These are phyloP conservation scores for Acanthoscelides obtectus DNA, from an alignment of 2,888 invertebrate genomes.

Conservation along the genomic window DNA sequence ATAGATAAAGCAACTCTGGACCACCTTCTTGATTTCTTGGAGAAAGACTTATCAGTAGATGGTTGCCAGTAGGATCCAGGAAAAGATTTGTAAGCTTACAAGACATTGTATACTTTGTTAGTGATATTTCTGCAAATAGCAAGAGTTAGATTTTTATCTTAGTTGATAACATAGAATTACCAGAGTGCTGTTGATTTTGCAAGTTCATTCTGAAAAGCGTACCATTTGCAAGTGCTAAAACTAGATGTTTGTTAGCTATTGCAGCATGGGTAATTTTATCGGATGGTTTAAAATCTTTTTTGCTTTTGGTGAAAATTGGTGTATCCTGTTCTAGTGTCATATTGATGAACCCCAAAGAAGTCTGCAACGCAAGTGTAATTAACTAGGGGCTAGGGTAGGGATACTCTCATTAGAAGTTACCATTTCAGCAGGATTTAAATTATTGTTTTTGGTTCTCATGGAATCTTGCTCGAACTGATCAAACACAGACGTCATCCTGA, in stretches of 20 bases:
- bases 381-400: background rate
- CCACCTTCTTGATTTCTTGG: conserved; percentile 54
- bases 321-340: conserved; percentile 66
- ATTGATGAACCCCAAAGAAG: conserved; percentile 53
- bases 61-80: conserved; percentile 82
- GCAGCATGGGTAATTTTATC: conserved; percentile 75
- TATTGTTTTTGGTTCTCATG: conserved; percentile 49
- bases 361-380: conserved; percentile 29
- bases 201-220: conserved; percentile 77
- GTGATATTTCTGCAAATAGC: conserved; percentile 63
- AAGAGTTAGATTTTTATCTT: background rate
- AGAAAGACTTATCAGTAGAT: conserved; percentile 72
- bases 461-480: conserved; percentile 82
- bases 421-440: conserved; percentile 48
- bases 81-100: conserved; percentile 65
- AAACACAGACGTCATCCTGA: conserved; percentile 72
- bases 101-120: conserved; percentile 59
- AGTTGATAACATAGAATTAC: conserved; percentile 45
- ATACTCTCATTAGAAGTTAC: conserved; percentile 35
- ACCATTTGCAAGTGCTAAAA: conserved; percentile 79
- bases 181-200: conserved; percentile 71
- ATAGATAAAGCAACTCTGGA: conserved; percentile 77
- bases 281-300: conserved; percentile 74
- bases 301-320: conserved; percentile 83
- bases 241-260: conserved; percentile 77